A percentile compares a stretch with the other conserved stretches of the same genome.
phyloP scores from a whole-genome alignment of 2,888 invertebrate genomes.

The Dastarcus helophoroides region DNA sequence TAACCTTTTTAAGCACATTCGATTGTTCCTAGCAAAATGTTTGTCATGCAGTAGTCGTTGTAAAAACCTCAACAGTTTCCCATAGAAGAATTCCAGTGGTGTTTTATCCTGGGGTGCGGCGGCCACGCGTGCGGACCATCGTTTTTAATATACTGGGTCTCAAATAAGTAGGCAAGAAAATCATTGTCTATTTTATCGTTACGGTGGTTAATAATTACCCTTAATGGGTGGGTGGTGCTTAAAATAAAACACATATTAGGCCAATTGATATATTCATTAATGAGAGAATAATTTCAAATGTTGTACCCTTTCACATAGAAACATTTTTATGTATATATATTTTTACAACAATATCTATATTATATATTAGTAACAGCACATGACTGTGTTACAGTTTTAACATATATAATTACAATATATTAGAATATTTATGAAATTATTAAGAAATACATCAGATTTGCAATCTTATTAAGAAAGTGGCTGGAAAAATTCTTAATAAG shows the following conservation, averaged over 20 bases:
- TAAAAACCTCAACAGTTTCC: too few species aligned
- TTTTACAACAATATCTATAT: conserved; percentile 3
- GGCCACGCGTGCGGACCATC: too few species aligned
- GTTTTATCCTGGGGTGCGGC: too few species aligned
- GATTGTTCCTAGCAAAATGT: too few species aligned
- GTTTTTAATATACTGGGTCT: too few species aligned
- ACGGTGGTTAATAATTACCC: too few species aligned
- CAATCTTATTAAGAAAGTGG: conserved; percentile 58
- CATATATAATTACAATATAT: conserved; percentile 32
- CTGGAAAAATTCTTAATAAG: conserved; percentile 60
- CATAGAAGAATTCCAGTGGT: too few species aligned
- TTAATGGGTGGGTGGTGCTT: too few species aligned
- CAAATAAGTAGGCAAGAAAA: too few species aligned
- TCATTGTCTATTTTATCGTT: too few species aligned
- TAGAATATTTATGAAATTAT: conserved; percentile 19
- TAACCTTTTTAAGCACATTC: too few species aligned
- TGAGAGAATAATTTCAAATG: conserved; percentile 38
- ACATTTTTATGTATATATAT: conserved; percentile 21
- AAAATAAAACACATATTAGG: conserved; percentile 29
- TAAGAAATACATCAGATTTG: conserved; percentile 26
- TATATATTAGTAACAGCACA: conserved; percentile 5
- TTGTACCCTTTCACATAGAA: conserved; percentile 38
- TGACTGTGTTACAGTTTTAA: conserved; percentile 13
- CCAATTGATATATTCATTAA: conserved; percentile 40
- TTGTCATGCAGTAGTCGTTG: too few species aligned